Evolutionary conservation across 2,113 vertebrate genomes (phyloP).

Genomic region (Choloepus hoffmanni): DNA sequence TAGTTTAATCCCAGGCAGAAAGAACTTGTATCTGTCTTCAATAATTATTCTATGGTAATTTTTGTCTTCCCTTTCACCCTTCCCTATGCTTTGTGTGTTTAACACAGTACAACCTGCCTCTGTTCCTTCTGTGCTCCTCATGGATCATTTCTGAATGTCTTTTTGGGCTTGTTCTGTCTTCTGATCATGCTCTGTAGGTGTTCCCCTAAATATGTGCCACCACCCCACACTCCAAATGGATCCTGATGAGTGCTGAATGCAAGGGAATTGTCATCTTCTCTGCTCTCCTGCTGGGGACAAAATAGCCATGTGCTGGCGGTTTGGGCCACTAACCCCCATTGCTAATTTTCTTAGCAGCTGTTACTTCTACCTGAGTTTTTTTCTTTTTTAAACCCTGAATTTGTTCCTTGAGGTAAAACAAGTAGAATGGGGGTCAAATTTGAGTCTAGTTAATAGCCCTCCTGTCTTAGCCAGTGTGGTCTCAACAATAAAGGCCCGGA

Average conservation of each 20-base stretch:
- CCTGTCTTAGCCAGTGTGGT: not conserved
- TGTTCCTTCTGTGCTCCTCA: not conserved
- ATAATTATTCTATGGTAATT: not conserved
- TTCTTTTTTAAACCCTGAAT: not conserved
- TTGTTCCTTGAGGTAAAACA: not conserved
- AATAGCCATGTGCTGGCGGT: not conserved
- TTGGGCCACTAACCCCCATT: not conserved
- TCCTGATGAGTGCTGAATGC: not conserved
- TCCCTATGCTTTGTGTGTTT: not conserved
- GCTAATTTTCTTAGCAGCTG: not conserved
- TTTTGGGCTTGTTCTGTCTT: not conserved
- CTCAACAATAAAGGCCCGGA: not conserved
- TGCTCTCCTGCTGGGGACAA: not conserved
- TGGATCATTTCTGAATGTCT: not conserved
- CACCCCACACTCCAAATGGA: not conserved
- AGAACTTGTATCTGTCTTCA: not conserved
- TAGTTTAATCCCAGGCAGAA: not conserved
- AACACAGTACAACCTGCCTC: not conserved
- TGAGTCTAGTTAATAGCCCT: fast-evolving
- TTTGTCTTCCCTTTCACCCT: not conserved
- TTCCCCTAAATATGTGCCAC: not conserved
- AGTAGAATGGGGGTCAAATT: not conserved
- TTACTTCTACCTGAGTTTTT: not conserved
- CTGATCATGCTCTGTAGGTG: not conserved
- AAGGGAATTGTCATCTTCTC: no score